Evolutionary conservation across 2,113 vertebrate genomes (phyloP).

Genomic region (Ramphastos sulfuratus): DNA sequence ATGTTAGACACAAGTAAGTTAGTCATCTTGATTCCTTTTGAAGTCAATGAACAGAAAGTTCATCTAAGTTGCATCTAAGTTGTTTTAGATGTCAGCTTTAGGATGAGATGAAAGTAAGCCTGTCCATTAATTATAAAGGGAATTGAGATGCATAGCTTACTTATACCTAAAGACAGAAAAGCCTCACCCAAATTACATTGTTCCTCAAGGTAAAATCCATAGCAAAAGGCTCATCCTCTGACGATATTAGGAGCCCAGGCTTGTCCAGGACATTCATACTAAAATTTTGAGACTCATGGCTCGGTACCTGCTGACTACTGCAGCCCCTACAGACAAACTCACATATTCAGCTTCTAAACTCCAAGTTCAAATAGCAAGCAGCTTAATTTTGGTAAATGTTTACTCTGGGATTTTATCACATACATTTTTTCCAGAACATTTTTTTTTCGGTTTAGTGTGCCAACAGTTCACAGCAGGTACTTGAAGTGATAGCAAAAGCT

Average conservation of each 20-base stretch:
- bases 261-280: rapidly evolving
- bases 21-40: not conserved
- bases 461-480: not conserved
- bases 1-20: not conserved
- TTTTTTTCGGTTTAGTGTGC: not conserved
- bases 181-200: not conserved
- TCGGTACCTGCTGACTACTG: not conserved
- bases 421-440: not conserved
- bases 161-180: not conserved
- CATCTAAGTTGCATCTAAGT: not conserved
- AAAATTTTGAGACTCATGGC: not conserved
- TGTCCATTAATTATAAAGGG: not conserved
- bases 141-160: not conserved
- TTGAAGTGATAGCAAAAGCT: not conserved
- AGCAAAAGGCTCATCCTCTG: rapidly evolving
- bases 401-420: not conserved
- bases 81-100: not conserved
- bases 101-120: not conserved
- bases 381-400: not conserved
- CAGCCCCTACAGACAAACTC: not conserved
- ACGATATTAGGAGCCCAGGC: rapidly evolving
- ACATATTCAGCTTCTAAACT: not conserved
- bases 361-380: not conserved
- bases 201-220: not conserved
- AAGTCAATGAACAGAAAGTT: not conserved